Evolutionary conservation across 1,140 invertebrate species (phyloP), one percentile per base, ranked within the genome.

Genomic region (Xylocopa sonorina): DNA sequence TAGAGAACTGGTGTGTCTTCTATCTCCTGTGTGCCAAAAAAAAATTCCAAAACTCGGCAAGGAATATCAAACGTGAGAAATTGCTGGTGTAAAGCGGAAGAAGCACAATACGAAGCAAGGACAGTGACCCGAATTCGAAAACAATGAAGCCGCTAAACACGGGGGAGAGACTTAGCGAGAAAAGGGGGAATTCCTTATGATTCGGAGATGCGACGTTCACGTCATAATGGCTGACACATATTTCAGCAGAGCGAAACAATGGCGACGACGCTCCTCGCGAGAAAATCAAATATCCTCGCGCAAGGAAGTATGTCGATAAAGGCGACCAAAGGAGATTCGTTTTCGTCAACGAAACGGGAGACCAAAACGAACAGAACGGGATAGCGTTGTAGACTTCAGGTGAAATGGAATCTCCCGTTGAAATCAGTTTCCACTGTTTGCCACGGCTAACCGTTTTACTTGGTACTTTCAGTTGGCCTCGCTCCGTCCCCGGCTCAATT

Each of bases 211-310:
- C 68, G 68, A 27, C 38, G 62, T 58, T 84, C 58, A 18, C 63
- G 21, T 72, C 58, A 81, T 81, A 87, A 86, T 81, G 53, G 74
- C 78, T 71, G 84, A 79, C 84, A 77, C 48, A 64, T 80, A 84
- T 84, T 72, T 78, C 50, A 73, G 27, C 24, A 43, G 32, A 14
- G 43, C 46, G 34, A 63, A 24, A 86, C 75, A 84, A 87, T 79
- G 66, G 34, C 50, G 41, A 24, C 27, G 27, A 32, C 53, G 29
- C 18, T 29, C 60, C 62, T 38, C 55, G 51, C 32, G 51, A n/a
- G 32, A 21, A 57, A 69, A 51, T 50, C 50, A 81, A 81, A 53
- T 63, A 55, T 74, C 34, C 55, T 34, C 57, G 16, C 51, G 14
- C 3, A 14, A 18, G 29, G 58, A 41, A 60, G n/a, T n/a, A 43